Evolutionary conservation across 2,113 vertebrate genomes (phyloP).

Genomic region (Oryzias javanicus): DNA sequence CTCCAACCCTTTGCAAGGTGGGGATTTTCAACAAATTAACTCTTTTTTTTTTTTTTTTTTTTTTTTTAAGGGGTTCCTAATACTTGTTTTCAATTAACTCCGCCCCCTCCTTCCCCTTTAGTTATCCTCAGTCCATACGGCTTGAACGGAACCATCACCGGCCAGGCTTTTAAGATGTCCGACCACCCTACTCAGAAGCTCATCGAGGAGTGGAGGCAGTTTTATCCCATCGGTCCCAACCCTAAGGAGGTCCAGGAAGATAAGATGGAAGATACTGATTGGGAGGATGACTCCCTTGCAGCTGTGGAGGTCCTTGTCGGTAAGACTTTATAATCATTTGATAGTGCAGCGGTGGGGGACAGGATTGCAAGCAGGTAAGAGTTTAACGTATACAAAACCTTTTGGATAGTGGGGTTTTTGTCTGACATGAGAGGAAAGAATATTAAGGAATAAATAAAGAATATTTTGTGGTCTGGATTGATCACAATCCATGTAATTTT

Average conservation of each 20-base stretch:
- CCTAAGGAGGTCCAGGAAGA: slow-evolving; percentile 89
- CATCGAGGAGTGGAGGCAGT: slow-evolving; percentile 98
- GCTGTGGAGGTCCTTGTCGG: slow-evolving; percentile 98
- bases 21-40: not conserved
- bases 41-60: too few relatives aligned
- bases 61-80: not conserved
- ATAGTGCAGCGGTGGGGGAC: not conserved
- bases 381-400: not conserved
- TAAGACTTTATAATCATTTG: slow-evolving; percentile 66
- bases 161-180: slow-evolving; percentile 97
- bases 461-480: too few relatives aligned
- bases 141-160: slow-evolving; percentile 94
- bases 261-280: slow-evolving; percentile 92
- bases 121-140: slow-evolving; percentile 98
- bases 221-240: slow-evolving; percentile 93
- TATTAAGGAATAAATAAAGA: too few relatives aligned
- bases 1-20: slow-evolving; percentile 94
- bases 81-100: not conserved
- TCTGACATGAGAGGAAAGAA: too few relatives aligned
- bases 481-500: too few relatives aligned
- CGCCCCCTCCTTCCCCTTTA: slow-evolving; percentile 38
- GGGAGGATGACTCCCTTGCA: slow-evolving; percentile 97
- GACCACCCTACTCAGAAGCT: slow-evolving; percentile 96
- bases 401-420: too few relatives aligned
- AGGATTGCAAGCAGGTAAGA: slow-evolving; percentile 1